Conservation (phyloP, 2,888 invertebrate species). For the Epinotia brunnichana region DNA sequence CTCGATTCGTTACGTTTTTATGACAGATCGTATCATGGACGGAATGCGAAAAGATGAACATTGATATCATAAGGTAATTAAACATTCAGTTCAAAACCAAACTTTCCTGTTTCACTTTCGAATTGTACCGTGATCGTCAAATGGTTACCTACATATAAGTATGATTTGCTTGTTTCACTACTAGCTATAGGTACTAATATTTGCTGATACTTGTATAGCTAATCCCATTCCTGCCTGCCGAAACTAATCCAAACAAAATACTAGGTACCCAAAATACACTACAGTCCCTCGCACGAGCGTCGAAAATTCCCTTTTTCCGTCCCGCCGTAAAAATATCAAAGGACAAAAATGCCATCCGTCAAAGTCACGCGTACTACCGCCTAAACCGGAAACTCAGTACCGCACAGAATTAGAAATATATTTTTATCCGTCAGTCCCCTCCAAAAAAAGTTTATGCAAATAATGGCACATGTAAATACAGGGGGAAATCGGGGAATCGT, state of each 20-base stretch:
- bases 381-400: constrained; percentile 72
- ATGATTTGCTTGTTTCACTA: too few relatives aligned
- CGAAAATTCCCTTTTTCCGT: constrained; percentile 43
- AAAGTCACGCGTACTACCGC: constrained; percentile 67
- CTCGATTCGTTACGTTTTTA: background rate
- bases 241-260: constrained; percentile 19
- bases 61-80: too few relatives aligned
- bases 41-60: too few relatives aligned
- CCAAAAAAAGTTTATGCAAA: constrained; percentile 80
- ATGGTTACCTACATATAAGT: too few relatives aligned
- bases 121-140: too few relatives aligned
- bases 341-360: constrained; percentile 75
- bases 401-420: constrained; percentile 81
- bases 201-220: background rate
- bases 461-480: constrained; percentile 81
- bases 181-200: background rate
- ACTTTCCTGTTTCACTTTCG: background rate
- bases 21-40: background rate
- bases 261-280: constrained; percentile 7
- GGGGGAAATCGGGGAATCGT: constrained; percentile 65
- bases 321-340: constrained; percentile 68
- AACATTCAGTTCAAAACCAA: background rate
- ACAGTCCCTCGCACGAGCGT: constrained; percentile 16
- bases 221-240: background rate
- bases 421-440: constrained; percentile 76